Base-by-base conservation (phyloP, 2,113 vertebrate genomes). In the Edolisoma coerulescens region DNA sequence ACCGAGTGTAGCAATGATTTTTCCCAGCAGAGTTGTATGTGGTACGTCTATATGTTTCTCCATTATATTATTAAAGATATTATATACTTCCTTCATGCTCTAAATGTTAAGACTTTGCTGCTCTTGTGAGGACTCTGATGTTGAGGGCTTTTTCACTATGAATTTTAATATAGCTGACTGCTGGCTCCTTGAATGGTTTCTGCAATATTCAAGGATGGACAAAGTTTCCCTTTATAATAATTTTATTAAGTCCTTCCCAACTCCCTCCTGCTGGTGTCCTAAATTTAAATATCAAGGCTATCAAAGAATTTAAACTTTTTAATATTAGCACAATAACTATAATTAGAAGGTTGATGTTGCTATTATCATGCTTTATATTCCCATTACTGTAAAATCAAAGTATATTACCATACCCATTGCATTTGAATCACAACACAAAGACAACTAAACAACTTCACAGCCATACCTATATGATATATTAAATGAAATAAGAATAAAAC, bases 381-480 rank as follows among this genome's bases (percentile, higher is more conserved):
- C 78, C 65, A 86, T 67, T 96, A 93, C 35, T 88, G 17, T 86
- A 84, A 88, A 44, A 88, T 90, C 78, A 90, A 90, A 95, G 71
- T 81, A 64, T 47, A 78, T 90, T 83, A 86, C 20, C 37, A 86
- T 42, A 83, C 79, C 79, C 44, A 15, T 14, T 69, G 47, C 74
- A 77, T 75, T 94, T 87, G 74, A 94, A 84, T 87, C 90, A 79
- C 50, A 92, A 74, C 63, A 90, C 39, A 28, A 76, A 93, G 73
- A 91, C 68, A 93, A 32, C 78, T 86, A 88, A 94, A 91, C 74
- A 93, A 83, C 70, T 91, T 94, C 59, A 75, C 42, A 80, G 67
- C 39, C 64, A 57, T 53, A 82, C 54, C 35, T 73, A 26, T 50
- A 74, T 45, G 23, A 90, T 56, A 67, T 2, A 84, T 47, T 67